Base-by-base conservation (phyloP, 2,888 invertebrate genomes). In the Spilosoma lubricipeda region DNA sequence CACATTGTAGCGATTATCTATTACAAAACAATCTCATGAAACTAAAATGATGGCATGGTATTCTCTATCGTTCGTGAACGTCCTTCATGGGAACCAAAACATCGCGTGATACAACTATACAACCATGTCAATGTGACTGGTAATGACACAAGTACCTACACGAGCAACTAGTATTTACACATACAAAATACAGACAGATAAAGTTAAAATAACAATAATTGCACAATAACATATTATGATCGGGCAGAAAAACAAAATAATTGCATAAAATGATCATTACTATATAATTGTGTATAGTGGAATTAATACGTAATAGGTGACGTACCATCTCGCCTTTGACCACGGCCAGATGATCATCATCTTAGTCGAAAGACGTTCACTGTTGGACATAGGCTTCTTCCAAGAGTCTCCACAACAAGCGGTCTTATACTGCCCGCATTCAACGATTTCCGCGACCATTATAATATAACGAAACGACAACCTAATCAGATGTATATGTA, bases 111-210 rank as follows among this genome's bases (percentile, higher is more conserved):
- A 70, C 71, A 71, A 77, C 77, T 84, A 85, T 79, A 70, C 71
- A 71, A 77, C 77, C 85, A 84, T 77, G 84, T 81, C 86, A 87
- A 86, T 85, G 85, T 86, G 87, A 88, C 83, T 85, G 81, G 75
- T 81, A 78, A 78, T 81, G 77, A 80, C 81, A 79, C 77, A 71
- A 75, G 71, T 42, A 52, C 74, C 52, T 72, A 73, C 81, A 65
- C 70, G 64, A 64, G 69, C 52, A n/a, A 39, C 23, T 69, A 33
- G 30, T 64, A 71, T 77, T 83, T 82, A 80, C 76, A 69, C 73
- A 67, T 66, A 83, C 74, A 79, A 64, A 75, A 78, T 74, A 73
- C 67, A 82, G 72, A 74, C 67, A 82, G 77, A 86, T 85, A 82
- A 80, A 78, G 80, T 67, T 71, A 76, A 79, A 82, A 77, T 75